Evolutionary conservation across 2,888 invertebrate genomes (phyloP), one percentile per base, ranked within the genome.

Genomic region (Cantharis nigra): DNA sequence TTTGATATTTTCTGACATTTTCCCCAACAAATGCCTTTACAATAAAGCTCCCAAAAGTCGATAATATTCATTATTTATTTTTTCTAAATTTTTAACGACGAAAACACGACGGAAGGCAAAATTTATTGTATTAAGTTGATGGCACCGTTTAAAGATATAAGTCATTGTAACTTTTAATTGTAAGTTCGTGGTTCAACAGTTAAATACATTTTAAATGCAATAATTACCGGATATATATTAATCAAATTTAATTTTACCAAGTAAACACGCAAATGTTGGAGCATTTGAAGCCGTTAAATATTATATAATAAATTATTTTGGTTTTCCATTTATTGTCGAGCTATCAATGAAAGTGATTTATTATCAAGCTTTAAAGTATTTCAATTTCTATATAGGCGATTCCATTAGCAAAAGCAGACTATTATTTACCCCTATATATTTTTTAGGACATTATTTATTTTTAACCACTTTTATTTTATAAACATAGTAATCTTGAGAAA

Each of bases 161-260:
- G 49, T 49, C 49, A 13, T n/a, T n/a, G 5, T 13, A 49, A n/a
- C n/a, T 49, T 49, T 49, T 49, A 49, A 49, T 49, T 49, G 49
- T 49, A n/a, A 49, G n/a, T 49, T 49, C 49, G 49, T 49, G 49
- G 49, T 49, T n/a, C 9, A 49, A 49, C 49, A 49, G n/a, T 49
- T 49, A 49, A 49, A 23, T n/a, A 9, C 16, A 23, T 67, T 67
- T 67, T 67, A 67, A 67, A 67, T 67, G 20, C 11, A n/a, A 67
- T 67, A 67, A 67, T 67, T 67, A 23, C 65, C 65, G 65, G 65
- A 67, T 67, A 20, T 67, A 67, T 67, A 67, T 67, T 67, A 67
- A 67, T 67, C 26, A 67, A 49, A 67, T 20, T 14, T 26, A 67
- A 67, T 67, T 67, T 67, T 9, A n/a, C 23, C 49, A 49, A 49